A percentile compares a stretch with the other conserved stretches of the same genome.
These are phyloP conservation scores for Mimas tiliae DNA, from an alignment of 2,888 invertebrate species.

Conservation along the genomic window DNA sequence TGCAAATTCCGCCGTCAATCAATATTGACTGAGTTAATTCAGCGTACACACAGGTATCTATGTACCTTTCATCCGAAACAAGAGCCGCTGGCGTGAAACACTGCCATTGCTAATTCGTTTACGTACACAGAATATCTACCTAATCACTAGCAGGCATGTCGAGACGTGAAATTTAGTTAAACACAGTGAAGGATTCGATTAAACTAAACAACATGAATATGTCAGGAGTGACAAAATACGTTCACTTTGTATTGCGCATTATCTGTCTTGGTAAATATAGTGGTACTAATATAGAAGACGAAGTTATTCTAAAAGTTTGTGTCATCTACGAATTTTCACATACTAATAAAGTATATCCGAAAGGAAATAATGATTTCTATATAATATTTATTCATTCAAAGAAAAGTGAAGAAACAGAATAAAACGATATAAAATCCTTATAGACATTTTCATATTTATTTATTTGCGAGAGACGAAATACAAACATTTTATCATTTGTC, in stretches of 20 bases:
- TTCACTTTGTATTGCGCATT: background rate
- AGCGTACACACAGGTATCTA: constrained; percentile 34
- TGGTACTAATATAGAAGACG: too few relatives aligned
- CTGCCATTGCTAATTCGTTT: background rate
- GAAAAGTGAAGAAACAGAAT: too few relatives aligned
- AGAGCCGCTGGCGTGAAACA: background rate
- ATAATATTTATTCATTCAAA: too few relatives aligned
- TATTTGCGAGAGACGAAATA: constrained; percentile 3
- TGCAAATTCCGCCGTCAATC: constrained; percentile 43
- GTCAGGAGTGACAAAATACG: background rate
- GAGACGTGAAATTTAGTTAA: constrained; percentile 1
- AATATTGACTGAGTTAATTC: constrained; percentile 58
- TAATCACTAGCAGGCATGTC: background rate
- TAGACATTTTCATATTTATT: too few relatives aligned
- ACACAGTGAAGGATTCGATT: background rate
- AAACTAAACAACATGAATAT: background rate
- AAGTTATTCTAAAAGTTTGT: too few relatives aligned
- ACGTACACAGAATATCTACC: background rate
- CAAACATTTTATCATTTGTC: constrained; percentile 8
- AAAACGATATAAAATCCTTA: too few relatives aligned
- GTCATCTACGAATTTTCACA: too few relatives aligned
- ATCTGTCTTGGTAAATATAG: background rate
- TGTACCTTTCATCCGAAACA: constrained; percentile 14
- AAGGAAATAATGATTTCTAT: too few relatives aligned
- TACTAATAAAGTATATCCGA: too few relatives aligned